phyloP scores from a whole-genome alignment of 2,888 invertebrate species.

The Marronus borbonicus region DNA sequence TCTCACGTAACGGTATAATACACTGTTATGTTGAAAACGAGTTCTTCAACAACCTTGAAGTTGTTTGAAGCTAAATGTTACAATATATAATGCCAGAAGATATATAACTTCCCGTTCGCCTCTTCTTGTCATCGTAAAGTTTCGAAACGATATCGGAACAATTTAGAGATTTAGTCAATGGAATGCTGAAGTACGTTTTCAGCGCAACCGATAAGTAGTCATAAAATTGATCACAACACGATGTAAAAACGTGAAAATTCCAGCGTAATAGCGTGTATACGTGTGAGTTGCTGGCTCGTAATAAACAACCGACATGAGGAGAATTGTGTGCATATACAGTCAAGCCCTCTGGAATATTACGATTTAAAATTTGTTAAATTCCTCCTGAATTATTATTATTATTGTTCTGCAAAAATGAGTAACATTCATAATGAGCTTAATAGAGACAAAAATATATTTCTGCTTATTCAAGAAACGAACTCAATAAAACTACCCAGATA shows the following conservation, averaged over 20 bases:
- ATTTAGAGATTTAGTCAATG: background rate
- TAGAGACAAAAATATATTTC: no score
- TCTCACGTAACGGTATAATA: constrained; percentile 47
- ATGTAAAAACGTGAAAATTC: background rate
- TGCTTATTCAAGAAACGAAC: no score
- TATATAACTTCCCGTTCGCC: constrained; percentile 33
- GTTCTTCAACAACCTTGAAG: constrained; percentile 33
- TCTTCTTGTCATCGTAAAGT: constrained; percentile 14
- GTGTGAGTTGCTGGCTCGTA: background rate
- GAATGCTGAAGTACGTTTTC: background rate
- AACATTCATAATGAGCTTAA: no score
- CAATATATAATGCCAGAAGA: constrained; percentile 26
- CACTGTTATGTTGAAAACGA: constrained; percentile 37
- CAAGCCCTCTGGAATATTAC: no score
- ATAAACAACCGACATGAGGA: background rate
- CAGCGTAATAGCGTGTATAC: background rate
- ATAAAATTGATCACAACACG: background rate
- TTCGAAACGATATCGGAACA: background rate
- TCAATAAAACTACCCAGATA: no score
- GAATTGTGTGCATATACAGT: no score
- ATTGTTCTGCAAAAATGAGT: no score
- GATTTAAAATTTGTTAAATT: no score
- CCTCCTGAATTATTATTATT: no score
- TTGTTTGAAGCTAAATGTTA: constrained; percentile 33
- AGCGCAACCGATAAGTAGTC: background rate